Evolutionary conservation across 2,113 vertebrate genomes (phyloP).

Genomic region (Hyla sarda): DNA sequence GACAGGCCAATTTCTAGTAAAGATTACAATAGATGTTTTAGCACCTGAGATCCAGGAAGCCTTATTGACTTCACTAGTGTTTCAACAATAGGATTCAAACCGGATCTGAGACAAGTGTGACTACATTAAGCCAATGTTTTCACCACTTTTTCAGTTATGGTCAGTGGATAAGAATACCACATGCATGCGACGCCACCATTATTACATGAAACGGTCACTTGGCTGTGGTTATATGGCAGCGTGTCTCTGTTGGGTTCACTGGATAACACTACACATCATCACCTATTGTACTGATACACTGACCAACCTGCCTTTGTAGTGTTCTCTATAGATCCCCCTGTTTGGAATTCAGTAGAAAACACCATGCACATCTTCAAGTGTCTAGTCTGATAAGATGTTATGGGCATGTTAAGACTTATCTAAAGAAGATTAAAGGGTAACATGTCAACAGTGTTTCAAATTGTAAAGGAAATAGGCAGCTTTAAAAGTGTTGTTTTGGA

Average conservation of each 20-base stretch:
- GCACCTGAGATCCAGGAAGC: background rate
- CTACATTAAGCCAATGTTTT: background rate
- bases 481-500: constrained; percentile 33
- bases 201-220: constrained; percentile 2
- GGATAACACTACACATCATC: background rate
- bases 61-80: background rate
- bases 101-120: background rate
- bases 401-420: constrained; percentile 47
- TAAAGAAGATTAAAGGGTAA: constrained; percentile 54
- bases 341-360: constrained; percentile 26
- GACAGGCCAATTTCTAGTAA: background rate
- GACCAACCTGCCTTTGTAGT: background rate
- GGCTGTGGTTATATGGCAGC: background rate
- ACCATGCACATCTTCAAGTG: background rate
- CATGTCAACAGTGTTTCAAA: constrained; percentile 39
- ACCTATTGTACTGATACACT: background rate
- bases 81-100: background rate
- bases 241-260: background rate
- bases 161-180: background rate
- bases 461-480: constrained; percentile 39
- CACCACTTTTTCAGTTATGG: background rate
- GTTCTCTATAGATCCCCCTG: constrained; percentile 15
- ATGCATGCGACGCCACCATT: background rate
- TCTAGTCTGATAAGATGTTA: constrained; percentile 32
- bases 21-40: background rate